Evolutionary conservation across 23 tunicate species (phyloP).

Genomic region (Botrylloides violaceus): DNA sequence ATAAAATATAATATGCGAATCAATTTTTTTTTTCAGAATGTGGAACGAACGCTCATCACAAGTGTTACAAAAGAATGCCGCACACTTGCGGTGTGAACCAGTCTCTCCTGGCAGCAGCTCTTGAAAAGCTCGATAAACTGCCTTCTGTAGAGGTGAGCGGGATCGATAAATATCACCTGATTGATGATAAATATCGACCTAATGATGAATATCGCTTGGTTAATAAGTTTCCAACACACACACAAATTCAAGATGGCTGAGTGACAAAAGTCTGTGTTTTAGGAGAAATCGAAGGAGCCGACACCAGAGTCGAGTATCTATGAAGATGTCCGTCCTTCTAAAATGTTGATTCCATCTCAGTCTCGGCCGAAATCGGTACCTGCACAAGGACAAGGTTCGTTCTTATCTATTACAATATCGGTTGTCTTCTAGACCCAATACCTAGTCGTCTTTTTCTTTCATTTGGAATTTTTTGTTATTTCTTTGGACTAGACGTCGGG

Average conservation of each 20-base stretch:
- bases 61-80: conserved; percentile 89
- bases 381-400: too few species aligned
- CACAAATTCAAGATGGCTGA: too few species aligned
- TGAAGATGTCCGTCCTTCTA: conserved; percentile 36
- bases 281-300: conserved; percentile 12
- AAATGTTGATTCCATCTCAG: neutral
- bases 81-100: conserved; percentile 98
- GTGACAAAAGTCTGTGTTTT: too few species aligned
- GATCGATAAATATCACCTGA: neutral
- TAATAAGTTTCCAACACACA: too few species aligned
- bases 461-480: too few species aligned
- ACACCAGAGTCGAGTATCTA: conserved; percentile 57
- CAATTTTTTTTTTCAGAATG: conserved; percentile 82
- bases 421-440: too few species aligned
- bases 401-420: too few species aligned
- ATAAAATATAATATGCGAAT: too few species aligned
- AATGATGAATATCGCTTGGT: too few species aligned
- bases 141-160: conserved; percentile 57
- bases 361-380: conserved; percentile 38
- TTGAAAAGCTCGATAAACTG: conserved; percentile 74
- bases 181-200: neutral
- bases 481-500: too few species aligned
- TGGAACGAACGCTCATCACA: conserved; percentile 81
- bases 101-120: conserved; percentile 74
- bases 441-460: too few species aligned